Base-by-base conservation (phyloP, 2,113 vertebrate species). In the Nothocercus nigrocapillus region DNA sequence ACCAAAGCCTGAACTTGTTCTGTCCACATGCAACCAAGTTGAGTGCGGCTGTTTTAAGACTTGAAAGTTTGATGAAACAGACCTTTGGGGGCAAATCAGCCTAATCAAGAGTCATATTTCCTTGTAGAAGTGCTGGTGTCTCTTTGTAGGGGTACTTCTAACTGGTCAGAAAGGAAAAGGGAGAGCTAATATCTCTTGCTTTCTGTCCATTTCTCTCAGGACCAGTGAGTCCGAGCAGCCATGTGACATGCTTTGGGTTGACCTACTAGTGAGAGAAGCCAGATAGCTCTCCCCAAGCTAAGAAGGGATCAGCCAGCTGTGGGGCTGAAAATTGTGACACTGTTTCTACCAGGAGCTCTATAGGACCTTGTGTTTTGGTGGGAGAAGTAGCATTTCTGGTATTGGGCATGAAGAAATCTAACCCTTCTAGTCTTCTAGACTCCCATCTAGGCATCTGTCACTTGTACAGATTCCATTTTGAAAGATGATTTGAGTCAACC, bases 41-140 rank as follows among this genome's bases (percentile, higher is more conserved):
- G 4, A 68, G 6, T 3, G 30, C n/a, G 16, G n/a, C 21, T 74
- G 0, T 24, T 0, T 0, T 0, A 5, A 47, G 17, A 16, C 19
- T 45, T 21, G 20, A 34, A 49, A 24, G 20, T 78, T 24, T 42
- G 49, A 2, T 47, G 25, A 42, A 20, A 7, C 11, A 25, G 16
- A 24, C 9, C 32, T 42, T 10, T 7, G n/a, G 18, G 38, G 13
- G 18, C 42, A 8, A 27, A 9, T 9, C 11, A 2, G 32, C 54
- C 38, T 45, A 4, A n/a, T 18, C 1, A 18, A 40, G 40, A 40
- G 34, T 62, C 45, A 7, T 17, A 0, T 27, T 59, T 21, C 6
- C 16, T 63, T 68, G 22, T 38, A 4, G 7, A 1, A 2, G 12
- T 16, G 11, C 42, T 49, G 12, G 6, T 73, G 28, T 51, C 2